Percentiles rank a stretch among this genome's conserved stretches.
phyloP scores from a whole-genome alignment of 2,113 vertebrate genomes.

The Cyprinodon brontotheroides region DNA sequence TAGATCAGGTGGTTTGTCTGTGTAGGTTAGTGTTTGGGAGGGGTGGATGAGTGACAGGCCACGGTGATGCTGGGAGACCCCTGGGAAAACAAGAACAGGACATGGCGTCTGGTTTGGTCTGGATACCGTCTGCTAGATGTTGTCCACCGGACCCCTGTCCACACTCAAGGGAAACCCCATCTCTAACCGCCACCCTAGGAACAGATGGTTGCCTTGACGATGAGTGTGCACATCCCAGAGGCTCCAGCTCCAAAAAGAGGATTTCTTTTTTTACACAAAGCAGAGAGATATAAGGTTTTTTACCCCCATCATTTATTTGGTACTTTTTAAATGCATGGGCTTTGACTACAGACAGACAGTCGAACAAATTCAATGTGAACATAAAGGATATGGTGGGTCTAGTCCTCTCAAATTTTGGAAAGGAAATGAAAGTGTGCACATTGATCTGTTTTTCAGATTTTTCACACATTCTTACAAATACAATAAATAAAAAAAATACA shows the following conservation, averaged over 20 bases:
- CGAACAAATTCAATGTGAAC: neutral
- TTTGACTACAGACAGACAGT: neutral
- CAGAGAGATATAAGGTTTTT: slow-evolving; percentile 22
- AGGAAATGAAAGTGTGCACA: neutral
- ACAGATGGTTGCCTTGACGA: slow-evolving; percentile 75
- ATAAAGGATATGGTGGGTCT: neutral
- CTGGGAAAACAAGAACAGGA: slow-evolving; percentile 57
- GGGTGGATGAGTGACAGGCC: slow-evolving; percentile 63
- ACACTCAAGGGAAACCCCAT: slow-evolving; percentile 57
- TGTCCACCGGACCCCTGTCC: slow-evolving; percentile 53
- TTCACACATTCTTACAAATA: too few relatives aligned
- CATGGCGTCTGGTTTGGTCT: slow-evolving; percentile 65
- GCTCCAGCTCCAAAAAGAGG: slow-evolving; percentile 21
- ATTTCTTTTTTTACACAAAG: slow-evolving; percentile 18
- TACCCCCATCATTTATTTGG: slow-evolving; percentile 6
- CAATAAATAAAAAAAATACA: too few relatives aligned
- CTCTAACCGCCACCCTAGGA: slow-evolving; percentile 45
- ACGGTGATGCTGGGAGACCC: slow-evolving; percentile 50
- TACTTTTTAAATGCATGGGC: neutral
- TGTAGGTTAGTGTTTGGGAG: slow-evolving; percentile 5
- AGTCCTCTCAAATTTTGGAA: neutral
- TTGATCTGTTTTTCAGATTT: neutral
- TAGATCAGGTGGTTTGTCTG: slow-evolving; percentile 19
- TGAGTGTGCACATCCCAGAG: slow-evolving; percentile 41
- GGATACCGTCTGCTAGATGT: slow-evolving; percentile 66